Percentiles rank a stretch among this genome's conserved stretches.
Conservation (phyloP, 1,140 invertebrate genomes). For the Mya arenaria region DNA sequence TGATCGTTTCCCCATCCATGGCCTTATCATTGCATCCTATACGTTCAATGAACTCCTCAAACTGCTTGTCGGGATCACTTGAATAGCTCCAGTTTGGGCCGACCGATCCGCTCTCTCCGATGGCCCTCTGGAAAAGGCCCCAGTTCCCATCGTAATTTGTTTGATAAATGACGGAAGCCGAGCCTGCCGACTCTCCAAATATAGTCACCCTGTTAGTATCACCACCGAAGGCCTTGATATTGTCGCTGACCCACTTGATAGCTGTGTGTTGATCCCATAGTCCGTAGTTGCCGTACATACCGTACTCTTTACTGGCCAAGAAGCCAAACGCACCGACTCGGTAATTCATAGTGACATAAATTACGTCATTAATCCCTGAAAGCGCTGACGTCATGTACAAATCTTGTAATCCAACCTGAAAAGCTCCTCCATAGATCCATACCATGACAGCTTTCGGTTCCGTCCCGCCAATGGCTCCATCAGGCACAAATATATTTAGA, state of each 20-base stretch:
- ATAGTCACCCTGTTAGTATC: slow-evolving; percentile 71
- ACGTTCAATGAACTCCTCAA: no score
- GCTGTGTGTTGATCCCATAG: slow-evolving; percentile 87
- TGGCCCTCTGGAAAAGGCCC: slow-evolving; percentile 91
- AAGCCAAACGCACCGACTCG: slow-evolving; percentile 65
- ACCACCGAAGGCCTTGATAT: slow-evolving; percentile 76
- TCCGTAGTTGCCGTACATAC: slow-evolving; percentile 67
- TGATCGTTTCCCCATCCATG: no score
- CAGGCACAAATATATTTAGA: slow-evolving; percentile 73
- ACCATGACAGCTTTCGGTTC: slow-evolving; percentile 60
- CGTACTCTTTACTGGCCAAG: slow-evolving; percentile 35
- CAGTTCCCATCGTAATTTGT: slow-evolving; percentile 90
- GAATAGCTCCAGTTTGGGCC: no score
- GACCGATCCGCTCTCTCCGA: slow-evolving; percentile 81
- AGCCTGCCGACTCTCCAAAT: slow-evolving; percentile 75
- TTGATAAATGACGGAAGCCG: slow-evolving; percentile 86
- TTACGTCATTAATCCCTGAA: slow-evolving; percentile 50
- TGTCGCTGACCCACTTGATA: slow-evolving; percentile 83
- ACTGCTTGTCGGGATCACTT: no score
- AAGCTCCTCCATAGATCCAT: slow-evolving; percentile 67
- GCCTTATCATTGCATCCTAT: no score
- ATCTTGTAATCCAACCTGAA: slow-evolving; percentile 17
- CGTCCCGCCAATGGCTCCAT: slow-evolving; percentile 86
- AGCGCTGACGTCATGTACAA: slow-evolving; percentile 46
- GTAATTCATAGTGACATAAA: slow-evolving; percentile 67